phyloP scores from a whole-genome alignment of 2,113 vertebrate genomes.

The Elaphurus davidianus region DNA sequence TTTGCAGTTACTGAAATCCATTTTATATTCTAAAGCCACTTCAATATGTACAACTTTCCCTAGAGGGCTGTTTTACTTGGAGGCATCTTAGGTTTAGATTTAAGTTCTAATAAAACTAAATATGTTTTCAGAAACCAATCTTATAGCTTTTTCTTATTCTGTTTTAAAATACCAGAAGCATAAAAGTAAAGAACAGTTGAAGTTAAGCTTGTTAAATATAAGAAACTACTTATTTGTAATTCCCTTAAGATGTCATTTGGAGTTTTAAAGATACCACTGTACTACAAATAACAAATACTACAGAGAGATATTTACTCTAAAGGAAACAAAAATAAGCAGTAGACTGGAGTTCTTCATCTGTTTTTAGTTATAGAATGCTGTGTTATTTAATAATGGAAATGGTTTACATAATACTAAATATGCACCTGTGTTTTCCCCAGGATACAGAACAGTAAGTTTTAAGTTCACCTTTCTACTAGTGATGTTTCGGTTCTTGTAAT shows the following conservation, averaged over 20 bases:
- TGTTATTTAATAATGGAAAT: conserved; percentile 40
- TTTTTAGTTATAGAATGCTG: conserved; percentile 46
- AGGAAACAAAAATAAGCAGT: conserved; percentile 37
- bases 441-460: conserved; percentile 27
- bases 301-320: conserved; percentile 24
- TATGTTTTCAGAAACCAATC: conserved; percentile 61
- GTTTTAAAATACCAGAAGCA: conserved; percentile 50
- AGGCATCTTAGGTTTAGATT: conserved; percentile 39
- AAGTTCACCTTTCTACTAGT: neutral
- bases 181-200: conserved; percentile 39
- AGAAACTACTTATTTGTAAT: conserved; percentile 31
- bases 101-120: conserved; percentile 51
- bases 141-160: neutral
- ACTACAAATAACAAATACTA: conserved; percentile 43
- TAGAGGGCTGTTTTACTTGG: conserved; percentile 13
- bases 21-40: conserved; percentile 57
- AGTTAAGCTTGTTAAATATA: neutral
- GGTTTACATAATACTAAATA: conserved; percentile 37
- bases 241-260: conserved; percentile 14
- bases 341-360: neutral
- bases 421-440: neutral
- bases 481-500: neutral
- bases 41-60: neutral
- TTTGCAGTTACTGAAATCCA: conserved; percentile 62
- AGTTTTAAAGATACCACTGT: conserved; percentile 35